Evolutionary conservation across 1,140 invertebrate genomes (phyloP), one percentile per base, ranked within the genome.

Genomic region (Pseudomyrmex flavicornis): DNA sequence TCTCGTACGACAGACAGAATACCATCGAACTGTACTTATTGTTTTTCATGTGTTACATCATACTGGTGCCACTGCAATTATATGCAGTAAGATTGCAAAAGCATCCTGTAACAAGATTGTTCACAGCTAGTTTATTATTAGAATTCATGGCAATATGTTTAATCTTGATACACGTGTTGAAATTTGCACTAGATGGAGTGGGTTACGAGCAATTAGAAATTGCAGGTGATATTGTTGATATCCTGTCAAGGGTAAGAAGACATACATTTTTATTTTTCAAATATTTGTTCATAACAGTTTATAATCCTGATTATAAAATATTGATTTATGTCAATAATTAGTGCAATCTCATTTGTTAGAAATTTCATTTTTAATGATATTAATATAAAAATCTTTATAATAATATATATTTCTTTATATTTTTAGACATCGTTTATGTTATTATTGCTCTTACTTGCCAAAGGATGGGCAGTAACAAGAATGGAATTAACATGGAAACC

Each of bases 381-480:
- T 61, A 35, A 44, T 35, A 35, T 5, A 35, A 35, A 35, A 35
- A 35, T 35, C 26, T 35, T 35, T 5, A 26, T 2, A 35, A 35
- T 0, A 7, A 7, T 5, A 35, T 5, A 35, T 35, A 35, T 35
- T 35, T 2, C 66, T 69, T 61, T 87, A 54, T 89, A 84, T 89
- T 96, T 96, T 66, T 94, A 98, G 97, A 98, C 98, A 75, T 95
- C 98, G 9, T 99, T 99, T 91, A 99, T 99, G 97, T 95, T 99
- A 82, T 95, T 99, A n/a, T 95, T 99, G 52, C 94, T 99, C 62
- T 94, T 99, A 66, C 94, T 99, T 76, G 98, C 98, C 50, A 99
- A 99, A 95, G 99, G 99, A 44, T 99, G 98, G 98, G 98, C 98
- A 13, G 98, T 99, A 8, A 99, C 98, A 22, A 95, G 97, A 87